phyloP scores from a whole-genome alignment of 2,888 invertebrate genomes.

The Latrodectus elegans region DNA sequence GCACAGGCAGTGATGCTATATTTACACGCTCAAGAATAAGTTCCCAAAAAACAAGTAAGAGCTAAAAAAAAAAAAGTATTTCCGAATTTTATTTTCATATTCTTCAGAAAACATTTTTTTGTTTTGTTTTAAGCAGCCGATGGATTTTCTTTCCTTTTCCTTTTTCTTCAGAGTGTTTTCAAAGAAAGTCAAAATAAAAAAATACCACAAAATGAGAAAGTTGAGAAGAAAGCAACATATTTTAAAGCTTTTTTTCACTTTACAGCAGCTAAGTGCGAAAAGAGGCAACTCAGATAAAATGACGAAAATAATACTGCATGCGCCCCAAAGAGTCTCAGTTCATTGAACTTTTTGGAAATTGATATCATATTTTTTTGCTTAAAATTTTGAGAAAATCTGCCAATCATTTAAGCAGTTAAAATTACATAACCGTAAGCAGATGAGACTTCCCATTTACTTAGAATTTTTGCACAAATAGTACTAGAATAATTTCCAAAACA shows the following conservation, averaged over 20 bases:
- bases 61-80: no score
- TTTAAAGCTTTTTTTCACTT: constrained; percentile 36
- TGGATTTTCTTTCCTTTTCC: neutral
- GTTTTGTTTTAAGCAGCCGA: neutral
- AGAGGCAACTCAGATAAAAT: constrained; percentile 43
- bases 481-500: neutral
- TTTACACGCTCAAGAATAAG: no score
- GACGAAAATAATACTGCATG: constrained; percentile 40
- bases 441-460: neutral
- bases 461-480: neutral
- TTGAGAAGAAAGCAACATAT: constrained; percentile 13
- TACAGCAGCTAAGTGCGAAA: constrained; percentile 25
- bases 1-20: no score
- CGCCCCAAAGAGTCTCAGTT: constrained; percentile 20
- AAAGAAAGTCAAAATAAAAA: constrained; percentile 32
- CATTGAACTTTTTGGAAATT: constrained; percentile 20
- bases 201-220: neutral
- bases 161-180: neutral
- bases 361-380: neutral
- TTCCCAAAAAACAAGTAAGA: no score
- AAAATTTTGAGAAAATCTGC: neutral
- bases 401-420: neutral
- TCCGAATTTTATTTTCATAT: no score
- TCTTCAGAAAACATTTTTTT: no score
- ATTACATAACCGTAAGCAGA: neutral